Evolutionary conservation across 2,797 vertebrate genomes (phyloP).

Genomic region (Falco peregrinus): DNA sequence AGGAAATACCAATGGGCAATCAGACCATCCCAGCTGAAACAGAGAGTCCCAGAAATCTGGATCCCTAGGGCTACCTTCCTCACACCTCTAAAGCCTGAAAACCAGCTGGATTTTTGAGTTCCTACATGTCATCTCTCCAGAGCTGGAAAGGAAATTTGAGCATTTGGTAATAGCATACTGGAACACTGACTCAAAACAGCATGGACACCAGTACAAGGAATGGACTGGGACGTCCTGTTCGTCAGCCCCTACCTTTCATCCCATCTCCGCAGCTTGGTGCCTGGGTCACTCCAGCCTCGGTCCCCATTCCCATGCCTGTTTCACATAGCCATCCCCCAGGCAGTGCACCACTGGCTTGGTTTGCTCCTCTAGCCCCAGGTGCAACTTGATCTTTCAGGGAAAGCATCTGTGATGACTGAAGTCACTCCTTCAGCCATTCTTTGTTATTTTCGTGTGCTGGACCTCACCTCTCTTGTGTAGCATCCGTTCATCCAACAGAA

Average conservation of each 20-base stretch:
- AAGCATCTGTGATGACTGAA: neutral
- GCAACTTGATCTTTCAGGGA: neutral
- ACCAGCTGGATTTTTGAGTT: neutral
- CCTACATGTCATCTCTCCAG: neutral
- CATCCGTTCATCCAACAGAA: neutral
- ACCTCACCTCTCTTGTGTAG: neutral
- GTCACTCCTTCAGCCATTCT: neutral
- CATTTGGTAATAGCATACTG: neutral
- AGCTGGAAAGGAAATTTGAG: neutral
- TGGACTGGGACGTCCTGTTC: rapidly evolving
- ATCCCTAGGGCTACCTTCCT: neutral
- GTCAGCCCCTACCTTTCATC: neutral
- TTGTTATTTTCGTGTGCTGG: neutral
- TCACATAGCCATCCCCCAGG: neutral
- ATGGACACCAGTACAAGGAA: neutral
- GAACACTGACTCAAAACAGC: neutral
- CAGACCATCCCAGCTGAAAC: neutral
- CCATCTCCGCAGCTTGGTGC: neutral
- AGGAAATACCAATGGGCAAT: neutral
- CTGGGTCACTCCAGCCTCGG: neutral
- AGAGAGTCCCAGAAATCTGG: neutral
- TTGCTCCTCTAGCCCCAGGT: neutral
- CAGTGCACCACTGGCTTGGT: neutral
- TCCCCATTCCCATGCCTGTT: neutral
- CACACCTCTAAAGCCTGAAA: neutral